Evolutionary conservation across 2,888 invertebrate genomes (phyloP).

Genomic region (Ceratothoa steindachneri): DNA sequence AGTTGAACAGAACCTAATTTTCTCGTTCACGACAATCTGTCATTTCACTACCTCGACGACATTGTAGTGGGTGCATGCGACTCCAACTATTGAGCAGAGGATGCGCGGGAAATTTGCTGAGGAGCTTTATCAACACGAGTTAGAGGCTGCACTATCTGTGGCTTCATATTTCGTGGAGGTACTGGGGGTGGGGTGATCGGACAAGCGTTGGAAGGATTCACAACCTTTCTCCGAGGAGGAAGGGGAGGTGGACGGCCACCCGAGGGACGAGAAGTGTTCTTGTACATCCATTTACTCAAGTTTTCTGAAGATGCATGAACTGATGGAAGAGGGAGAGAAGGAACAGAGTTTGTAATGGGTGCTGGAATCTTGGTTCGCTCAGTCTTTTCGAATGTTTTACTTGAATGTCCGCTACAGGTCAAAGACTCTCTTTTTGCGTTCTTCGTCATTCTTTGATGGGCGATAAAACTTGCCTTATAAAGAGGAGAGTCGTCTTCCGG

Average conservation of each 20-base stretch:
- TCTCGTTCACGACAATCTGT: not conserved
- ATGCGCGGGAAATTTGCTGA: not conserved
- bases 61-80: not conserved
- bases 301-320: no score
- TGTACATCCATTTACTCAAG: no score
- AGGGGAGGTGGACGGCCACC: not conserved
- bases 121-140: not conserved
- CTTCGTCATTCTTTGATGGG: no score
- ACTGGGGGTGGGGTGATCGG: not conserved
- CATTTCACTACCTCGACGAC: not conserved
- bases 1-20: not conserved
- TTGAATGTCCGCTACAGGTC: not conserved
- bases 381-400: not conserved
- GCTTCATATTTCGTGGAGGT: constrained; percentile 10
- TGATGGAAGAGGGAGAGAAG: not conserved
- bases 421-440: not conserved
- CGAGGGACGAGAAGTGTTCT: not conserved
- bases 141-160: not conserved
- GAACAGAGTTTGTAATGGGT: not conserved
- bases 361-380: not conserved
- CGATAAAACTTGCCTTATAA: not conserved
- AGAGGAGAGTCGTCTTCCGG: not conserved
- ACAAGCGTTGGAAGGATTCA: not conserved
- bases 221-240: not conserved
- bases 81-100: not conserved